These are phyloP conservation scores for Corythornis vintsioides DNA, from an alignment of 2,113 vertebrate genomes.

Conservation along the genomic window DNA sequence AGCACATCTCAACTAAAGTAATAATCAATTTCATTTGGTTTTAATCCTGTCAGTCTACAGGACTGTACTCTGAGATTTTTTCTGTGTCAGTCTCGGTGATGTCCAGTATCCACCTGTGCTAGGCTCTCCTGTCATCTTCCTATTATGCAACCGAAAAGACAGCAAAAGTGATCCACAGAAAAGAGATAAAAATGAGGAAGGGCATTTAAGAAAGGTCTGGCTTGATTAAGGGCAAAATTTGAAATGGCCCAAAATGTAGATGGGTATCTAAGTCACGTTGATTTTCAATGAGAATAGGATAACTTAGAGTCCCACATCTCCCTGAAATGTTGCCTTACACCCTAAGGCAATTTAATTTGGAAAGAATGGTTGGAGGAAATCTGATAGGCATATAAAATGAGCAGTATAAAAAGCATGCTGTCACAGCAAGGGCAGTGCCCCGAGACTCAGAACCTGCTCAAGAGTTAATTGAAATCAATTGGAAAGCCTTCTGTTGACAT, in stretches of 20 bases:
- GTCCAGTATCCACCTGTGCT: neutral
- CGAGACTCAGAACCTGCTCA: neutral
- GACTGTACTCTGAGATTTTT: neutral
- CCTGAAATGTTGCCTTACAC: slow-evolving; percentile 37
- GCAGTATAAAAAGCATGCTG: slow-evolving; percentile 39
- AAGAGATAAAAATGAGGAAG: neutral
- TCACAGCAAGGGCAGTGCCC: neutral
- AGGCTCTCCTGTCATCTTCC: neutral
- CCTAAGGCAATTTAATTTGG: slow-evolving; percentile 54
- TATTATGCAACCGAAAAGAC: neutral
- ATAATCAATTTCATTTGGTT: neutral
- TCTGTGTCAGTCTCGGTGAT: neutral
- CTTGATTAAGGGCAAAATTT: neutral
- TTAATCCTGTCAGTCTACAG: neutral
- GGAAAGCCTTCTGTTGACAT: slow-evolving; percentile 36
- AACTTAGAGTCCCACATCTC: neutral
- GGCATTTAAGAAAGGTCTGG: neutral
- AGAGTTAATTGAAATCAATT: slow-evolving; percentile 49
- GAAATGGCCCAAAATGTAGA: neutral
- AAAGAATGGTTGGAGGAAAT: slow-evolving; percentile 56
- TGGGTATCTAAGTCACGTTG: neutral
- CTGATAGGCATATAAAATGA: slow-evolving; percentile 44
- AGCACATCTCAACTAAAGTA: neutral
- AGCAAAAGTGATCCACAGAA: neutral
- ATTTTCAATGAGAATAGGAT: neutral